Base-by-base conservation (phyloP, 2,888 invertebrate genomes). In the Sycophila texana region DNA sequence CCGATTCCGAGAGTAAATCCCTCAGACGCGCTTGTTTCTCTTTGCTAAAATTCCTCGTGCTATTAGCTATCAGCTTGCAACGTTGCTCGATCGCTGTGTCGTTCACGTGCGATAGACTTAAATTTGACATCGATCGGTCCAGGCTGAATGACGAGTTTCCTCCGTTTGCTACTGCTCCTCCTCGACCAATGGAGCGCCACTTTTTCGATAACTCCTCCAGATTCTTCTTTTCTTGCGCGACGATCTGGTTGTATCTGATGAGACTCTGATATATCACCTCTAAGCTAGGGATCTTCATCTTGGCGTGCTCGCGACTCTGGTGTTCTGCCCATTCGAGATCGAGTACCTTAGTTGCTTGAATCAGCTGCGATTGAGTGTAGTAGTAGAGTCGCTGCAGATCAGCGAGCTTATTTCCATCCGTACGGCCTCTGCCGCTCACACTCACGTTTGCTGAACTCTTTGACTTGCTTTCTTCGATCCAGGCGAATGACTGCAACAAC, bases 191-290 rank as follows among this genome's bases (percentile, higher is more conserved):
- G 12, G 81, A 58, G 30, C 85, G 89, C 85, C 88, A 87, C 71
- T 85, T 87, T 26, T 85, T 88, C 13, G 84, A 71, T 18, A 87
- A 76, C 0, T 82, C 61, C 12, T 88, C 85, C 12, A 90, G 1
- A 10, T 83, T 85, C 20, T 61, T 81, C 74, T 92, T 93, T 86
- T 94, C 95, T 74, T 92, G 92, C 80, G 91, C 91, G 30, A 94
- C 91, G 79, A 94, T 93, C 82, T 95, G 95, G 83, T 94, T 94
- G 82, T 96, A 95, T 80, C 93, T 94, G 47, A 95, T 94, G 86
- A 97, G 91, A 0, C 95, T 94, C 86, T 96, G 95, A 90, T 96
- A 97, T 12, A 96, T 93, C 49, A 94, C 93, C 86, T 96, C 96
- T 84, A 96, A 90, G 49, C 94, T 94, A 0, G 96, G 96, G 18